These are phyloP conservation scores for Onchidella celtica DNA, from an alignment of 2,888 invertebrate species.

Conservation along the genomic window DNA sequence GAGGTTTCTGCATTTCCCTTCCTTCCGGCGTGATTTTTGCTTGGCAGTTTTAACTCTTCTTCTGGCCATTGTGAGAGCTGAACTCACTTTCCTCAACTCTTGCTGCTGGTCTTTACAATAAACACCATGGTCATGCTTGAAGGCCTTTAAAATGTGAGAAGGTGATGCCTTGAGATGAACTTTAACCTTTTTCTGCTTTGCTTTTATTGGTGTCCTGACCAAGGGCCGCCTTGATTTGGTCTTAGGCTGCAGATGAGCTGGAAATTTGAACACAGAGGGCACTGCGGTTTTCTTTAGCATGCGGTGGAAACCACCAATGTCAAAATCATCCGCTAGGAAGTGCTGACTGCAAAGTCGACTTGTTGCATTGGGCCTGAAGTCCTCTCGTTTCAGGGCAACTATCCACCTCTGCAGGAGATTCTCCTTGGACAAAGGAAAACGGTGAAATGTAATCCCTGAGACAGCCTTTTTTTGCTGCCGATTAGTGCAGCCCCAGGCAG, in stretches of 20 bases:
- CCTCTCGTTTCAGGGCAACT: neutral
- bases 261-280: constrained; percentile 5
- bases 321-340: neutral
- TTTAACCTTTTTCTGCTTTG: neutral
- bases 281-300: neutral
- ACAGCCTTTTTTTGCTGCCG: neutral
- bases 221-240: neutral
- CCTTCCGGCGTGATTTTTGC: neutral
- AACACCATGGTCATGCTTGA: neutral
- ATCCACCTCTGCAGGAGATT: neutral
- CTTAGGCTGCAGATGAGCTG: constrained; percentile 1
- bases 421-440: neutral
- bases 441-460: neutral
- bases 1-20: neutral
- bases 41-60: neutral
- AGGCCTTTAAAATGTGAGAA: neutral
- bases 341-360: neutral
- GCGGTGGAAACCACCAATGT: neutral
- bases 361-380: neutral
- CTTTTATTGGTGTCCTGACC: neutral
- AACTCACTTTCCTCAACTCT: neutral
- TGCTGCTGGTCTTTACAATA: neutral
- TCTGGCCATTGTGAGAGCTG: neutral
- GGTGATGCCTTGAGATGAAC: neutral
- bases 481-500: neutral